Evolutionary conservation across 2,888 invertebrate genomes (phyloP).

Genomic region (Cosmorhoe ocellata): DNA sequence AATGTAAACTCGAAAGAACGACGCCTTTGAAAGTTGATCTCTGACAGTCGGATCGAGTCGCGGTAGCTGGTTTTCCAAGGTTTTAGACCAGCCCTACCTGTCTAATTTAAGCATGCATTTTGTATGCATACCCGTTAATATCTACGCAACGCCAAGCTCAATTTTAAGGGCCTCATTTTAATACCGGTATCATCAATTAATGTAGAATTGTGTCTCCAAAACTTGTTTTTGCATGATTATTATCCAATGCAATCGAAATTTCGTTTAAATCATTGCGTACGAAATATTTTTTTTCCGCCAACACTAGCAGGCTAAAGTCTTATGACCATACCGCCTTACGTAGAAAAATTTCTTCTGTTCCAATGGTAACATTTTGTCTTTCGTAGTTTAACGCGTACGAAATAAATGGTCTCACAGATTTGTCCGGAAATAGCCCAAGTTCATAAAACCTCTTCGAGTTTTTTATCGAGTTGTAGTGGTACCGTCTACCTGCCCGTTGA

Average conservation of each 20-base stretch:
- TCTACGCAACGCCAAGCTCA: slow-evolving; percentile 9
- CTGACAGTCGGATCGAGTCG: slow-evolving; percentile 17
- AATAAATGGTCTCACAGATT: no score
- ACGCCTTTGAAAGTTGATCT: slow-evolving; percentile 31
- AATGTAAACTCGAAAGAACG: slow-evolving; percentile 24
- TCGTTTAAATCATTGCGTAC: no score
- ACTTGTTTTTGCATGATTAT: not conserved
- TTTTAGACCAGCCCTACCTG: slow-evolving; percentile 14
- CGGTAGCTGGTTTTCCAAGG: slow-evolving; percentile 25
- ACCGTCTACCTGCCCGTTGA: slow-evolving; percentile 45
- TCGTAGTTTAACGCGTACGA: no score
- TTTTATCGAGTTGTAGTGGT: slow-evolving; percentile 21
- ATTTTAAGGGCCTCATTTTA: slow-evolving; percentile 16
- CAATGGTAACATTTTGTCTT: no score
- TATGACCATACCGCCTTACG: no score
- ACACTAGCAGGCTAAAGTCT: no score
- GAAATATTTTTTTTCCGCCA: no score
- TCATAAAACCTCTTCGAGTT: not conserved
- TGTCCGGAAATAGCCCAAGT: slow-evolving; percentile 2
- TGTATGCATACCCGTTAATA: slow-evolving; percentile 18
- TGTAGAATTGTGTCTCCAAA: not conserved
- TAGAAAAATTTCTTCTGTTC: no score
- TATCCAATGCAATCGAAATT: not conserved
- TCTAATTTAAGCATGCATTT: slow-evolving; percentile 21
- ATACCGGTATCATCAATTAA: slow-evolving; percentile 1